Conservation (phyloP, 2,797 vertebrate species). For the Lagocephalus sceleratus region DNA sequence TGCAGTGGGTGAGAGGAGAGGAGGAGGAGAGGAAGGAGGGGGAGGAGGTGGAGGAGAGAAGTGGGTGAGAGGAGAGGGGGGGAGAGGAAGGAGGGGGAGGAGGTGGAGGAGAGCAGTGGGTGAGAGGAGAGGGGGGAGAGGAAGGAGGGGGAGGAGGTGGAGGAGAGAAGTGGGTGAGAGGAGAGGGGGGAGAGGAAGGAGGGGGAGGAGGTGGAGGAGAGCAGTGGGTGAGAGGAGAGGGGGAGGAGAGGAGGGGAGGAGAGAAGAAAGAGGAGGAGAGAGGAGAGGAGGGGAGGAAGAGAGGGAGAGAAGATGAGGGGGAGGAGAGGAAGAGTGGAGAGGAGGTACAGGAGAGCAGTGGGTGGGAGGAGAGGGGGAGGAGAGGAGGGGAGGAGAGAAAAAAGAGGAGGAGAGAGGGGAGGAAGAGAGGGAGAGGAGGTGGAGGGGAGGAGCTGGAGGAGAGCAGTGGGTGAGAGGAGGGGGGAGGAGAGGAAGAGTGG, state of each 20-base stretch:
- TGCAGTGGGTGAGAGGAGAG: constrained; percentile 12
- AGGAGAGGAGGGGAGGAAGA: constrained; percentile 62
- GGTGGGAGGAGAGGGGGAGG: constrained; percentile 51
- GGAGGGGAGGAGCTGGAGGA: constrained; percentile 75
- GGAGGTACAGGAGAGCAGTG: constrained; percentile 75
- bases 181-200: constrained; percentile 7
- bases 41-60: too few species aligned
- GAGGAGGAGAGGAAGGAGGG: too few species aligned
- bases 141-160: too few species aligned
- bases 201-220: constrained; percentile 72
- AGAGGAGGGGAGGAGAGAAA: too few species aligned
- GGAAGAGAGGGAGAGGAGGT: constrained; percentile 59
- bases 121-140: too few species aligned
- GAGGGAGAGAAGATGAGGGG: constrained; percentile 75
- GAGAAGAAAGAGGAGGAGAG: too few species aligned
- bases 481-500: constrained; percentile 70
- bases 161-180: too few species aligned
- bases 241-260: constrained; percentile 76
- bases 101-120: too few species aligned
- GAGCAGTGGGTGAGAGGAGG: constrained; percentile 63
- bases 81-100: too few species aligned
- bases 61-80: too few species aligned
- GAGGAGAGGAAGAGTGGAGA: constrained; percentile 9
- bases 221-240: constrained; percentile 70
- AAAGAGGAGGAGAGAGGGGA: constrained; percentile 77